Percentiles rank a stretch among this genome's conserved stretches.
These are phyloP conservation scores for Pristionchus maxplancki DNA, from an alignment of 2,888 invertebrate genomes.

Conservation along the genomic window DNA sequence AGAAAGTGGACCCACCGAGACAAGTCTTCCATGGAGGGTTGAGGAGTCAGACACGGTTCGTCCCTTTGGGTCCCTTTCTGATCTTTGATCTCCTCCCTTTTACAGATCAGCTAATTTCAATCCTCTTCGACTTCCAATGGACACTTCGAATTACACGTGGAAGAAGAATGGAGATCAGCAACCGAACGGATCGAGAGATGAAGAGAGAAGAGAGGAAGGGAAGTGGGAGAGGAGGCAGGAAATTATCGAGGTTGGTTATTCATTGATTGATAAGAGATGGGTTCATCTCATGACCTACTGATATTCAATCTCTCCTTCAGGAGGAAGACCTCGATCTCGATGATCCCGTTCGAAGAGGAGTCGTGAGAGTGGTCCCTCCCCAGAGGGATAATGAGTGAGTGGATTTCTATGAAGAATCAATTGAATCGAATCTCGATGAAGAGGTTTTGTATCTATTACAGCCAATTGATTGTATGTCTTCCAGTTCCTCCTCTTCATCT, in stretches of 20 bases:
- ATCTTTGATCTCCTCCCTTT: too few species aligned
- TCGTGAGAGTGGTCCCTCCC: neutral
- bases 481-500: neutral
- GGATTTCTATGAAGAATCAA: neutral
- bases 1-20: neutral
- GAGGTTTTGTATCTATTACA: too few species aligned
- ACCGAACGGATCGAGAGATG: neutral
- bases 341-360: constrained; percentile 13
- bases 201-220: neutral
- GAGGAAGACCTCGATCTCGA: constrained; percentile 4
- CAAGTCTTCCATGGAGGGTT: constrained; percentile 45
- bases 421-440: neutral
- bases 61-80: neutral
- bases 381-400: constrained; percentile 28
- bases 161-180: constrained; percentile 14
- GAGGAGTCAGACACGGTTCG: constrained; percentile 45
- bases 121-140: constrained; percentile 41
- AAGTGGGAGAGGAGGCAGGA: neutral
- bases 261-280: neutral
- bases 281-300: too few species aligned
- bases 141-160: constrained; percentile 51
- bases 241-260: neutral
- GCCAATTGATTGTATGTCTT: too few species aligned
- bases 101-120: constrained; percentile 44
- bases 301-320: neutral